Percentiles rank a stretch among this genome's conserved stretches.
phyloP scores from a whole-genome alignment of 1,140 invertebrate genomes.

The Zaprionus kolodkinae region DNA sequence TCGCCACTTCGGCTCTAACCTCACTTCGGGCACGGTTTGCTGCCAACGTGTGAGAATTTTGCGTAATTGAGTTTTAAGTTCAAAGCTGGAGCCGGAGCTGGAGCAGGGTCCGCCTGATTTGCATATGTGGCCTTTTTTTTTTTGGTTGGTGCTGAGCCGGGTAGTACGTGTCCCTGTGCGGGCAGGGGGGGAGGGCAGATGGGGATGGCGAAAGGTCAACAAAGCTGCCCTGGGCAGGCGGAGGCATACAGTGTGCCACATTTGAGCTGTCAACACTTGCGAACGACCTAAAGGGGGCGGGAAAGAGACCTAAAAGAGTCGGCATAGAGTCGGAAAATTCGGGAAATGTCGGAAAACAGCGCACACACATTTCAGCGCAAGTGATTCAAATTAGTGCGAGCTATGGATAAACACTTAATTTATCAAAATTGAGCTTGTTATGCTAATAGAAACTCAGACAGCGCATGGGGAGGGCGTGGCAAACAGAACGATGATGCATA shows the following conservation, averaged over 20 bases:
- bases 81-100: constrained; percentile 52
- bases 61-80: constrained; percentile 81
- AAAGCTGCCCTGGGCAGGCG: constrained; percentile 12
- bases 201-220: not conserved
- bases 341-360: constrained; percentile 11
- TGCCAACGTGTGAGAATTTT: constrained; percentile 81
- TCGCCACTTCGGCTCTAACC: not conserved
- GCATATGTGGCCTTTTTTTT: constrained; percentile 61
- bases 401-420: constrained; percentile 80
- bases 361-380: not conserved
- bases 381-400: constrained; percentile 52
- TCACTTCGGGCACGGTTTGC: constrained; percentile 2
- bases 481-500: constrained; percentile 8
- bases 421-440: constrained; percentile 77
- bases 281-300: not conserved
- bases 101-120: constrained; percentile 57
- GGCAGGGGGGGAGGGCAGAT: not conserved
- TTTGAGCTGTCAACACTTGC: constrained; percentile 75
- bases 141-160: not conserved
- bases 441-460: constrained; percentile 65
- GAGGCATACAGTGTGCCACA: constrained; percentile 37
- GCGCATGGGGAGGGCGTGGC: not conserved
- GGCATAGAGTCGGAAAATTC: not conserved
- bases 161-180: not conserved
- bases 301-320: not conserved